Conservation (phyloP, 2,888 invertebrate species). For the Tupiocoris notatus region DNA sequence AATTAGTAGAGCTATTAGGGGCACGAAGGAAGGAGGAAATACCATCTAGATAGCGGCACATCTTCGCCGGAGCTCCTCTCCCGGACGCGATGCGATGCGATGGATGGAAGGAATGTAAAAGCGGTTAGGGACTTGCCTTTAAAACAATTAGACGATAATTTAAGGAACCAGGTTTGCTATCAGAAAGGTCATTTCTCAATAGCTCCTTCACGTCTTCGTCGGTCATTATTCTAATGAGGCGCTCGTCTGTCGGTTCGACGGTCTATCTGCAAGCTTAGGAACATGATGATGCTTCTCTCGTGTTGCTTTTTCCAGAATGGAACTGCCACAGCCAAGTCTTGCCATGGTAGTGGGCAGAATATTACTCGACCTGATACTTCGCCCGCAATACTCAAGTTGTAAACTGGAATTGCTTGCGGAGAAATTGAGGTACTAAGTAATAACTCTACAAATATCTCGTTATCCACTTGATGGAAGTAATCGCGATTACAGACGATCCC, state of each 20-base stretch:
- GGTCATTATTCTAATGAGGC: constrained; percentile 39
- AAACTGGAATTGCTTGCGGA: too few relatives aligned
- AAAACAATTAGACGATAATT: constrained; percentile 44
- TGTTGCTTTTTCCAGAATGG: not conserved
- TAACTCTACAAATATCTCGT: too few relatives aligned
- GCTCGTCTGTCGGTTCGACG: not conserved
- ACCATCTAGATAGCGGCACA: constrained; percentile 43
- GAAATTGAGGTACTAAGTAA: too few relatives aligned
- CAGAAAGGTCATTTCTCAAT: constrained; percentile 43
- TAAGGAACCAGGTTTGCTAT: constrained; percentile 41
- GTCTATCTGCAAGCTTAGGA: not conserved
- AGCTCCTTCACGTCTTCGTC: constrained; percentile 41
- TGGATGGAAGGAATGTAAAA: constrained; percentile 34
- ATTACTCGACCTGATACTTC: too few relatives aligned
- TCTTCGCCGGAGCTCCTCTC: constrained; percentile 11
- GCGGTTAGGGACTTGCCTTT: constrained; percentile 42
- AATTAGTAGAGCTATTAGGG: constrained; percentile 39
- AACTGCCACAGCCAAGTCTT: too few relatives aligned
- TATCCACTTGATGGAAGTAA: too few relatives aligned
- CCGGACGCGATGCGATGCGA: not conserved
- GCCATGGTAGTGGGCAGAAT: too few relatives aligned
- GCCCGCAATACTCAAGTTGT: too few relatives aligned
- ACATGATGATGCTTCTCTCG: not conserved
- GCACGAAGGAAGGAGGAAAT: constrained; percentile 27
- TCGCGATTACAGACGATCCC: too few relatives aligned